Conservation (phyloP, 1,140 invertebrate genomes). For the Heterodera schachtii region DNA sequence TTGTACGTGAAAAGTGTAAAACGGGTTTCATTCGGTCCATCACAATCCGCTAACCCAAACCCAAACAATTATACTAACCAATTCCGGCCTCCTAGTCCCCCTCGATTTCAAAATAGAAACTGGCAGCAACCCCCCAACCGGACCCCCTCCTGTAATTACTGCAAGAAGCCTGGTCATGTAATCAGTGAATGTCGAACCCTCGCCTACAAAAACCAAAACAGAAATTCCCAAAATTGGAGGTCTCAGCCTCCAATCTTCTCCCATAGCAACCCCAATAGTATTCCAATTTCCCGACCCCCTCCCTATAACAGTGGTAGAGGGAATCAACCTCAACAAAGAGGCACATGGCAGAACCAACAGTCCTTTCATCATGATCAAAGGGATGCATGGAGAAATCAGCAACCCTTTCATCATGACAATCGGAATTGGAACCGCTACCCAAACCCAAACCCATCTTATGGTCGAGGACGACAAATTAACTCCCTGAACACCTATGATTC, state of each 20-base stretch:
- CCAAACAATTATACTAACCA: neutral
- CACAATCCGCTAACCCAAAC: neutral
- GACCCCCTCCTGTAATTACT: neutral
- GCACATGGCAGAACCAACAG: no score
- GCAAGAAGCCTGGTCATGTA: neutral
- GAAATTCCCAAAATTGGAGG: neutral
- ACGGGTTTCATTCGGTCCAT: neutral
- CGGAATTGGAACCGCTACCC: neutral
- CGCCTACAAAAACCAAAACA: neutral
- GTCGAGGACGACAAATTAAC: neutral
- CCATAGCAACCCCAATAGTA: no score
- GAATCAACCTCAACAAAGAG: no score
- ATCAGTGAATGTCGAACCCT: conserved; percentile 1
- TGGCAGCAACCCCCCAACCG: neutral
- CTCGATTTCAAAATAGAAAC: neutral
- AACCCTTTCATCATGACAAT: neutral
- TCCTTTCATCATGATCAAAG: no score
- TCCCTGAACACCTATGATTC: neutral
- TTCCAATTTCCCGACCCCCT: no score
- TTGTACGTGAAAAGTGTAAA: no score
- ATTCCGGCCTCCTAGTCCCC: neutral
- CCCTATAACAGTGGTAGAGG: no score
- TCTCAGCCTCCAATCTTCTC: no score
- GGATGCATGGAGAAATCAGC: neutral
- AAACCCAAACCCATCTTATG: neutral